Evolutionary conservation across 2,797 vertebrate genomes (phyloP).

Genomic region (Chelonia mydas): DNA sequence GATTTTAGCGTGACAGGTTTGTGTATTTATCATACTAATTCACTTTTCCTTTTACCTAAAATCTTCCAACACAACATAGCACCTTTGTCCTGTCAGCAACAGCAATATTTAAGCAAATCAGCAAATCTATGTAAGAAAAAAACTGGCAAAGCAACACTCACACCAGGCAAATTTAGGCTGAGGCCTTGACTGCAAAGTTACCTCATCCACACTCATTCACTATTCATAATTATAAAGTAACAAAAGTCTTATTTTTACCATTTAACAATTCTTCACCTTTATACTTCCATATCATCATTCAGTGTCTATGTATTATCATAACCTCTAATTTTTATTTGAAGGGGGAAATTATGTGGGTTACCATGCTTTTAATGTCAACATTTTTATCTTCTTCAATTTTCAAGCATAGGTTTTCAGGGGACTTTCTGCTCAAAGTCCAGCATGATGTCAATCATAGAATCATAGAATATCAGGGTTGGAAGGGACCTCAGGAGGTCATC

Average conservation of each 20-base stretch:
- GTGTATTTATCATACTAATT: neutral
- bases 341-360: neutral
- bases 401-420: neutral
- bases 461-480: too few relatives aligned
- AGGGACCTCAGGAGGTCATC: too few relatives aligned
- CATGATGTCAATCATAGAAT: neutral
- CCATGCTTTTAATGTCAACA: neutral
- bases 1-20: neutral
- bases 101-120: too few relatives aligned
- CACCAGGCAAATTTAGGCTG: too few relatives aligned
- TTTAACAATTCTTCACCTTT: neutral
- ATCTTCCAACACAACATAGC: too few relatives aligned
- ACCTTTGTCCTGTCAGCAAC: too few relatives aligned
- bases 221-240: neutral
- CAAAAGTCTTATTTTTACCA: neutral
- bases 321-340: neutral
- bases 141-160: too few relatives aligned
- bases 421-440: neutral
- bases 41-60: neutral
- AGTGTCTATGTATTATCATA: neutral
- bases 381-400: neutral
- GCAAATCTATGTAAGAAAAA: too few relatives aligned
- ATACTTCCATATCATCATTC: neutral
- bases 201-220: neutral
- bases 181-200: neutral